Conservation (phyloP, 2,797 vertebrate genomes). For the Myripristis murdjan region DNA sequence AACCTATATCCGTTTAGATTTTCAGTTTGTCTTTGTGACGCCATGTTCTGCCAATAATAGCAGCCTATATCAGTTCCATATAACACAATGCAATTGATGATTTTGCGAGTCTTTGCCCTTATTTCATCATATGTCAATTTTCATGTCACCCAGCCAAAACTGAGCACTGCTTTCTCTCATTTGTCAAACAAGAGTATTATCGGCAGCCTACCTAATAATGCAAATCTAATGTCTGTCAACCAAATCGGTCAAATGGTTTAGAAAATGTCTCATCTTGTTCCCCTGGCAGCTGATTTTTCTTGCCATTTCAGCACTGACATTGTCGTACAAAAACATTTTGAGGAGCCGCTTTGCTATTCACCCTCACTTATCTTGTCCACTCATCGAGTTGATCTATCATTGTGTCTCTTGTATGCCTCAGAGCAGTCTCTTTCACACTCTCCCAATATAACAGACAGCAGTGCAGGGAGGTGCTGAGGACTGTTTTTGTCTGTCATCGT, state of each 20-base stretch:
- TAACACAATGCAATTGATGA: background rate
- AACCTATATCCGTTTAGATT: constrained; percentile 16
- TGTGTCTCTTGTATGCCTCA: constrained; percentile 77
- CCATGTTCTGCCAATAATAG: background rate
- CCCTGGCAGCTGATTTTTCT: constrained; percentile 23
- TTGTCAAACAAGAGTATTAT: constrained; percentile 29
- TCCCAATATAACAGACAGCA: constrained; percentile 75
- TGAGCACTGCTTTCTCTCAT: background rate
- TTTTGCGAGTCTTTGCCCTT: background rate
- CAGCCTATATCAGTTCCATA: background rate
- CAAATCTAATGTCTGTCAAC: constrained; percentile 18
- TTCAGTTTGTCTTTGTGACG: background rate
- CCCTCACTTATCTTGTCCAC: constrained; percentile 79
- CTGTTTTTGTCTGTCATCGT: constrained; percentile 86
- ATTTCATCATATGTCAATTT: background rate
- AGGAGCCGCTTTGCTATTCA: constrained; percentile 74
- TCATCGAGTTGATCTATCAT: constrained; percentile 78
- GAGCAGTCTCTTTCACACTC: constrained; percentile 82
- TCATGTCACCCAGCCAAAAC: constrained; percentile 18
- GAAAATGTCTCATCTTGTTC: constrained; percentile 55
- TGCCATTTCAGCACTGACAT: constrained; percentile 57
- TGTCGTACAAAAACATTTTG: constrained; percentile 68
- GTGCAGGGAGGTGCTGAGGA: constrained; percentile 81
- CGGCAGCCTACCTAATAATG: background rate
- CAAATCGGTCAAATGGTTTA: constrained; percentile 35